These are phyloP conservation scores for Gerris buenoi DNA, from an alignment of 1,140 invertebrate species.

Conservation along the genomic window DNA sequence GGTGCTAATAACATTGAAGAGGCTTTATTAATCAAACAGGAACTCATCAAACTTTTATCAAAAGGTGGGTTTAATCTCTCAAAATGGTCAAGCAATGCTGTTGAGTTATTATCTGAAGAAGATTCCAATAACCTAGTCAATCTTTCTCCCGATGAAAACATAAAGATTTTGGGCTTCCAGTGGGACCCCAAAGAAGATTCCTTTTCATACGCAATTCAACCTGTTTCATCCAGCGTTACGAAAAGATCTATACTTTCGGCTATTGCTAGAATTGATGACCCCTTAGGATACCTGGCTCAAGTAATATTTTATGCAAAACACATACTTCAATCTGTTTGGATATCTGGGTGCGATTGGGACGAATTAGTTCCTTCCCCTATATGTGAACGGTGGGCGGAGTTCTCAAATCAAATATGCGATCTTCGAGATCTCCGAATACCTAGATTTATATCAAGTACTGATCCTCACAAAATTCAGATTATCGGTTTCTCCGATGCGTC, in stretches of 20 bases:
- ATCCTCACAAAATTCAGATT: conserved; percentile 12
- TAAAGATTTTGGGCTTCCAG: conserved; percentile 5
- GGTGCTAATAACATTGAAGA: conserved; percentile 20
- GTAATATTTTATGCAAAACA: neutral
- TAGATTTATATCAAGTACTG: neutral
- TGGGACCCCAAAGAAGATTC: conserved; percentile 2
- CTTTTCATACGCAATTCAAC: conserved; percentile 1
- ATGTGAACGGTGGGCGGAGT: neutral
- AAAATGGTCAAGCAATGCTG: conserved; percentile 15
- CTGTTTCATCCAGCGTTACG: neutral
- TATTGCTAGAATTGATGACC: neutral
- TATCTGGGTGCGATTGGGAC: neutral
- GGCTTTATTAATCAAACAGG: conserved; percentile 13
- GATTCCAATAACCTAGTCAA: neutral
- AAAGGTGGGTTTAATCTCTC: conserved; percentile 16
- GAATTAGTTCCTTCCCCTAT: neutral
- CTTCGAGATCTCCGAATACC: neutral
- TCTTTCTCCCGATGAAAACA: neutral
- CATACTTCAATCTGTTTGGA: neutral
- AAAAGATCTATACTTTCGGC: neutral
- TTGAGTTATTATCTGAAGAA: conserved; percentile 1
- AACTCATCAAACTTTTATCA: conserved; percentile 15
- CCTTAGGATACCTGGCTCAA: neutral
- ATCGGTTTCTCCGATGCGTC: conserved; percentile 26
- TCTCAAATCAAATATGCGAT: neutral